Evolutionary conservation across 2,113 vertebrate species (phyloP).

Genomic region (Ancistrus triradiatus): DNA sequence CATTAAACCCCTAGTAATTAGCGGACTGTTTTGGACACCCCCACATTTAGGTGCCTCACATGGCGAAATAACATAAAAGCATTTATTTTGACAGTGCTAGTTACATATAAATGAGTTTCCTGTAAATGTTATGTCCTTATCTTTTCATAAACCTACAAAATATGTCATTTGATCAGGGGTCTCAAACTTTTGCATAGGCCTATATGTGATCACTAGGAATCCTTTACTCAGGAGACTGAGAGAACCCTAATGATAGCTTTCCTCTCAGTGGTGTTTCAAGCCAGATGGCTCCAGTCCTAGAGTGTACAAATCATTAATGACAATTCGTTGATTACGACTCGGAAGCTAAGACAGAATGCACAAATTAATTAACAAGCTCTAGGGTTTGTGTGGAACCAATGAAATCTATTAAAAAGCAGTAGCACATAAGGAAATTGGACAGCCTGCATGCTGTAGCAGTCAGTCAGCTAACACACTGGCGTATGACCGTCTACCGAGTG

Average conservation of each 20-base stretch:
- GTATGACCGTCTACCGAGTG: not conserved
- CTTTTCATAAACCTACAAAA: too few species aligned
- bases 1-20: too few species aligned
- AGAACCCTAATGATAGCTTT: not conserved
- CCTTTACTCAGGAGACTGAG: not conserved
- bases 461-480: constrained; percentile 48
- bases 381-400: not conserved
- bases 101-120: too few species aligned
- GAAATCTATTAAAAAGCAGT: constrained; percentile 42
- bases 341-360: not conserved
- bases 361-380: not conserved
- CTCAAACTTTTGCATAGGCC: too few species aligned
- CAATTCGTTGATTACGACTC: constrained; percentile 23
- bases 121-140: too few species aligned
- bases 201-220: not conserved
- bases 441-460: constrained; percentile 50
- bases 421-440: constrained; percentile 48
- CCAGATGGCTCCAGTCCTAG: not conserved
- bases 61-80: too few species aligned
- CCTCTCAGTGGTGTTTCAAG: not conserved
- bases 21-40: too few species aligned
- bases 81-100: too few species aligned
- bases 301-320: constrained; percentile 16
- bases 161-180: too few species aligned
- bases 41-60: too few species aligned